A percentile compares a stretch with the other conserved stretches of the same genome.
Conservation (phyloP, 1,140 invertebrate genomes). For the Drosophila bocki region DNA sequence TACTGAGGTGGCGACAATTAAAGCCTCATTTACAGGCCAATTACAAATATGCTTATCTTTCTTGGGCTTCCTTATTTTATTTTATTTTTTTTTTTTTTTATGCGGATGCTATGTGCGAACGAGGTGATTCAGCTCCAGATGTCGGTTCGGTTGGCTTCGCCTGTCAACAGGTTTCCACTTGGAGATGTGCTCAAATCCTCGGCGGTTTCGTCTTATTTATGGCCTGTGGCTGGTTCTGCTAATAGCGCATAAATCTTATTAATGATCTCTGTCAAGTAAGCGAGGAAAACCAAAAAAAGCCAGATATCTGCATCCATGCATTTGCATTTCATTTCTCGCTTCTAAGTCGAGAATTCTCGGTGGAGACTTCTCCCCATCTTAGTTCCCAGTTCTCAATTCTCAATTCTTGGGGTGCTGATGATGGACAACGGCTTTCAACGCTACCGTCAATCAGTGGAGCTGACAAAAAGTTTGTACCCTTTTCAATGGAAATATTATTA, state of each 20-base stretch:
- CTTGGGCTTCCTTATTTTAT: not conserved
- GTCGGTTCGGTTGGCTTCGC: conserved; percentile 4
- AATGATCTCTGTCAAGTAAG: conserved; percentile 83
- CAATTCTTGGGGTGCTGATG: conserved; percentile 49
- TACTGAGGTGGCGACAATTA: conserved; percentile 14
- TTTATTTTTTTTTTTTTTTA: not conserved
- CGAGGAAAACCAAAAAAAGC: conserved; percentile 25
- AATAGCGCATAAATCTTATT: conserved; percentile 84
- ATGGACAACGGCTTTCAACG: conserved; percentile 72
- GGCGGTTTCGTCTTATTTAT: conserved; percentile 73
- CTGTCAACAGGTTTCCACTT: conserved; percentile 64
- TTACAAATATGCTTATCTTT: conserved; percentile 41
- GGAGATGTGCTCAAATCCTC: conserved; percentile 32
- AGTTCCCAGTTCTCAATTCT: conserved; percentile 7
- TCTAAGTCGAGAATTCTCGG: conserved; percentile 27
- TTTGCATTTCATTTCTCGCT: conserved; percentile 46
- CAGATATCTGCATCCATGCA: conserved; percentile 51
- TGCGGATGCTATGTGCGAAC: conserved; percentile 1
- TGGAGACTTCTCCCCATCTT: not conserved
- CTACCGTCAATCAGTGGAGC: conserved; percentile 70
- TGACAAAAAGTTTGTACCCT: conserved; percentile 43
- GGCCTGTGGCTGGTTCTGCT: conserved; percentile 72
- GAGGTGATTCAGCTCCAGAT: conserved; percentile 36
- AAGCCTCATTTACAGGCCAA: conserved; percentile 53
- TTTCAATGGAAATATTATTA: conserved; percentile 24